Percentiles rank a stretch among this genome's conserved stretches.
Conservation (phyloP, 2,113 vertebrate genomes). For the Diadophis punctatus region DNA sequence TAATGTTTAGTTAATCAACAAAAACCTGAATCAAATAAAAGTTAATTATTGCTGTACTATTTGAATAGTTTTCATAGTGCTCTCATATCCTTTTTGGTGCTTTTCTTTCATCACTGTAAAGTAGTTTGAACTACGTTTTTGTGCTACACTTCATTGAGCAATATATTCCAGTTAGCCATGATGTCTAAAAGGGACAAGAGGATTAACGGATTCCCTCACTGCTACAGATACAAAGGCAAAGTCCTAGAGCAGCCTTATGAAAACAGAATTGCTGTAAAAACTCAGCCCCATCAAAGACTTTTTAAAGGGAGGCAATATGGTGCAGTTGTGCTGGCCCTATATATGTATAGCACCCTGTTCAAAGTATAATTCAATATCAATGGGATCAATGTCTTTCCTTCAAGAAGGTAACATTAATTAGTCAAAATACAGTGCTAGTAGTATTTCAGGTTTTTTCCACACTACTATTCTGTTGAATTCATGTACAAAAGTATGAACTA, state of each 20-base stretch:
- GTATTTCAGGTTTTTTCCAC: neutral
- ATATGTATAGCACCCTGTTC: neutral
- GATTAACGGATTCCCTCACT: neutral
- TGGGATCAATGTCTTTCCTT: neutral
- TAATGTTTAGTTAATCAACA: neutral
- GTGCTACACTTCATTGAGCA: neutral
- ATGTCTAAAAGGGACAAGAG: neutral
- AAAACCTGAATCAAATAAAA: neutral
- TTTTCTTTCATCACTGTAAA: neutral
- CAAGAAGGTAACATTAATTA: neutral
- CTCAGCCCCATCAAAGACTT: neutral
- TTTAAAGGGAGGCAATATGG: neutral
- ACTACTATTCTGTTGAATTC: neutral
- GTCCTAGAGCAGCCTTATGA: neutral
- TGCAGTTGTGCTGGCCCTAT: neutral
- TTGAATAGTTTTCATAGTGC: neutral
- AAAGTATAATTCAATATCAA: neutral
- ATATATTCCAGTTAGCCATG: neutral
- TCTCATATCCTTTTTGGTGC: neutral
- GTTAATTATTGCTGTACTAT: neutral
- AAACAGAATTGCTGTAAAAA: neutral
- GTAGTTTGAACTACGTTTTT: neutral
- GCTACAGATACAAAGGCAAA: neutral
- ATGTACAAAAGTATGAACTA: neutral
- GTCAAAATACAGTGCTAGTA: neutral